Conservation (phyloP, 2,888 invertebrate species). For the Metallyticus violacea region DNA sequence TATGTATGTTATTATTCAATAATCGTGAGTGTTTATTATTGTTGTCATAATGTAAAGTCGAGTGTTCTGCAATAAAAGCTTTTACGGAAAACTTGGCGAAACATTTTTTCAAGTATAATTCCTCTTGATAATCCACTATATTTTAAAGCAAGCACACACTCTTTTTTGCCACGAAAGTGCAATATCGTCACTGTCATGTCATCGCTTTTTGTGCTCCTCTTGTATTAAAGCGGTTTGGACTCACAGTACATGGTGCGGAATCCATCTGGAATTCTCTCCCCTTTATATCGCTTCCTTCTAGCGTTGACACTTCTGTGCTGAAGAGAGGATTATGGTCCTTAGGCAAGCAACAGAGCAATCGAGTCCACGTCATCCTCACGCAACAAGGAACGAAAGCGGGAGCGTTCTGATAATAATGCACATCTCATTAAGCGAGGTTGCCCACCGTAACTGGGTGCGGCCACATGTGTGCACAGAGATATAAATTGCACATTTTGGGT, state of each 20-base stretch:
- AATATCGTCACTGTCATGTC: neutral
- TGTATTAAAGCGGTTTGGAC: neutral
- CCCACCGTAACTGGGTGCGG: no score
- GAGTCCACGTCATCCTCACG: neutral
- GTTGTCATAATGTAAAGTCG: no score
- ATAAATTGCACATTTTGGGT: neutral
- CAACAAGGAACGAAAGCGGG: neutral
- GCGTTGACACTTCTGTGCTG: neutral
- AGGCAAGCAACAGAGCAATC: neutral
- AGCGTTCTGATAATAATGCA: neutral
- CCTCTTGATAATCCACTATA: no score
- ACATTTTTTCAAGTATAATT: no score
- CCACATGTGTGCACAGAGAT: neutral
- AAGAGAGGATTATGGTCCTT: neutral
- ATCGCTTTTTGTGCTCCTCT: neutral
- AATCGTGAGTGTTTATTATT: no score
- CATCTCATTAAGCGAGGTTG: neutral
- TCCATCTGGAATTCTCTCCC: neutral
- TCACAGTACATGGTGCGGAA: neutral
- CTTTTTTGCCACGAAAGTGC: neutral
- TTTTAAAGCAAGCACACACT: neutral
- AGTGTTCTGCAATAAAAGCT: no score
- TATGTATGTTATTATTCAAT: no score
- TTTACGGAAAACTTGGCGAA: no score
- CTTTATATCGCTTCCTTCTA: neutral